Conservation (phyloP, 2,888 invertebrate species). For the Neocrepidodera transversa region DNA sequence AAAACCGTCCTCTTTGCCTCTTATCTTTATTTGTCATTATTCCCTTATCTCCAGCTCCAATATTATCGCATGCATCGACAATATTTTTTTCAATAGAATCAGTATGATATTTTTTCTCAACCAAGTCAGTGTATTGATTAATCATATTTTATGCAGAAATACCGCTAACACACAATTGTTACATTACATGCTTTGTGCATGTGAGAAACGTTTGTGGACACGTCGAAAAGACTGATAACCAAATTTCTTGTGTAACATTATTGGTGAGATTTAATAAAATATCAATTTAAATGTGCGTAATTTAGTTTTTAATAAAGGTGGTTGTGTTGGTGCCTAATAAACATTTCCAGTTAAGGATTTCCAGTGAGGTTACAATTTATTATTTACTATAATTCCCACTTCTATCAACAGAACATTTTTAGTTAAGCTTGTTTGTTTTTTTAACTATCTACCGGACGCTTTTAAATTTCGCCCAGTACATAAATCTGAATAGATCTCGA, state of each 20-base stretch:
- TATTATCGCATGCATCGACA: conserved; percentile 38
- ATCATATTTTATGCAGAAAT: neutral
- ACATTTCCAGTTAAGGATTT: no score
- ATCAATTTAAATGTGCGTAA: neutral
- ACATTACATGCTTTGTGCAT: neutral
- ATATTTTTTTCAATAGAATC: conserved; percentile 34
- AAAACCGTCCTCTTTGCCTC: conserved; percentile 32
- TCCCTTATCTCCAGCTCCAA: conserved; percentile 37
- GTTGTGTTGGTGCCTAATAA: no score
- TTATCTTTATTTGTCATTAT: conserved; percentile 40
- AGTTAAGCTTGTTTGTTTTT: no score
- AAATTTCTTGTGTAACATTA: neutral
- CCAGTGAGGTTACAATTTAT: no score
- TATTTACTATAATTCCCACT: no score
- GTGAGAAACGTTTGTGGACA: neutral
- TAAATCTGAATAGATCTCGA: no score
- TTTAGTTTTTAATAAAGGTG: no score
- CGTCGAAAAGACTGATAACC: neutral
- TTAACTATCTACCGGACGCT: no score
- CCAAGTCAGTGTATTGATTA: neutral
- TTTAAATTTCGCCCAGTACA: no score
- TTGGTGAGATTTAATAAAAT: neutral
- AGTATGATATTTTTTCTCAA: conserved; percentile 21
- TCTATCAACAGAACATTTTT: no score
- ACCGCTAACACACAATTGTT: neutral